Base-by-base conservation (phyloP, 2,797 vertebrate genomes). In the Rallus crepitans region DNA sequence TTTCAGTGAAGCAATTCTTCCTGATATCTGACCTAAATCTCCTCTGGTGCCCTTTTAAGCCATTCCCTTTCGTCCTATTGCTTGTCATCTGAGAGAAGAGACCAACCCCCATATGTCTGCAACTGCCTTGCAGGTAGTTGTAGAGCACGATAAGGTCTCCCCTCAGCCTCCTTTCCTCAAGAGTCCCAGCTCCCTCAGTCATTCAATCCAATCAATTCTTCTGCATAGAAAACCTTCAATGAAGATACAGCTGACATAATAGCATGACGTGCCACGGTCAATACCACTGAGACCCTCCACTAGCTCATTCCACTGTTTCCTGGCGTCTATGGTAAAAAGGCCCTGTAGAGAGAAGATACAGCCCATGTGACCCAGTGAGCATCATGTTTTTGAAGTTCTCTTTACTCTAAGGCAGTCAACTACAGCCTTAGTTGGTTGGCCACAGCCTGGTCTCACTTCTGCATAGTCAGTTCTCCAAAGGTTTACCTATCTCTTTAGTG, bases 191-290 rank as follows among this genome's bases (percentile, higher is more conserved):
- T 45, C 42, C 42, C 42, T 45, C 42, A 45, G 18, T 16, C 42
- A 45, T 45, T 45, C 42, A 42, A 33, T 35, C 25, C 73, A 57
- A 7, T 40, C 35, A 57, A 16, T 8, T 27, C 53, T 14, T 6
- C 17, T 76, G n/a, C n/a, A 47, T 1, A 64, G 20, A 48, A 64
- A 18, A 56, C 11, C 20, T 71, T 35, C 83, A 39, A 12, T 27
- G 66, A 47, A 53, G 66, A 40, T 7, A 40, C 12, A 48, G 20
- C 7, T 48, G 42, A 48, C 23, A 6, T 14, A 48, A 60, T 0
- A 69, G 20, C 56, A 31, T 9, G 21, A 73, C 12, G 4, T 45
- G 20, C 8, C 28, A 7, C 7, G 8, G 11, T 4, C 0, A 1
- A 50, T 15, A 42, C 7, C 37, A 45, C 1, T 3, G 9, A 80